phyloP scores from a whole-genome alignment of 1,140 invertebrate species.

The Drosophila pruinosa region DNA sequence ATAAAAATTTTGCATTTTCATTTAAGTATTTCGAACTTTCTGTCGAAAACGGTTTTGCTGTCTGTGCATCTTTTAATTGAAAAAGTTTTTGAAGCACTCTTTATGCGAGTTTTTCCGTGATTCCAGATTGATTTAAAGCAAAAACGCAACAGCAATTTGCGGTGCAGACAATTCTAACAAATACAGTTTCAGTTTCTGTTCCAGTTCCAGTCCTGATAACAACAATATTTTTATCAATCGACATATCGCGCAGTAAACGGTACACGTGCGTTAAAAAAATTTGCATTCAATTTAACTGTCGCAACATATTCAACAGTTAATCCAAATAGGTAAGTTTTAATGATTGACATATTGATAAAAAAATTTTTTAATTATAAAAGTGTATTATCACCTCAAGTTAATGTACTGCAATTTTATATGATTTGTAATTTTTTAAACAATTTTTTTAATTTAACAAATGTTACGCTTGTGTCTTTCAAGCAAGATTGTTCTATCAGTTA shows the following conservation, averaged over 20 bases:
- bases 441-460: too few species aligned
- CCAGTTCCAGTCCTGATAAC: slow-evolving; percentile 14
- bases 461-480: too few species aligned
- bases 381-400: too few species aligned
- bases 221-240: neutral
- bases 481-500: too few species aligned
- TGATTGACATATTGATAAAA: neutral
- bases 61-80: slow-evolving; percentile 36
- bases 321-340: slow-evolving; percentile 10
- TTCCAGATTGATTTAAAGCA: neutral
- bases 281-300: slow-evolving; percentile 30
- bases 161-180: neutral
- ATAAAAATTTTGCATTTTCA: neutral
- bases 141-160: neutral
- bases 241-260: slow-evolving; percentile 19
- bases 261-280: slow-evolving; percentile 35
- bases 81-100: slow-evolving; percentile 46
- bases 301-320: neutral
- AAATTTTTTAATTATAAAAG: neutral
- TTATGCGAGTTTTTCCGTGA: slow-evolving; percentile 12
- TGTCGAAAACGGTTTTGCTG: neutral
- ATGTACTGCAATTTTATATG: too few species aligned
- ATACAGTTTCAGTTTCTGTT: slow-evolving; percentile 4
- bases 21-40: slow-evolving; percentile 1
- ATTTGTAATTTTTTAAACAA: too few species aligned